Evolutionary conservation across 1,140 invertebrate species (phyloP).

Genomic region (Drosophila pachea): DNA sequence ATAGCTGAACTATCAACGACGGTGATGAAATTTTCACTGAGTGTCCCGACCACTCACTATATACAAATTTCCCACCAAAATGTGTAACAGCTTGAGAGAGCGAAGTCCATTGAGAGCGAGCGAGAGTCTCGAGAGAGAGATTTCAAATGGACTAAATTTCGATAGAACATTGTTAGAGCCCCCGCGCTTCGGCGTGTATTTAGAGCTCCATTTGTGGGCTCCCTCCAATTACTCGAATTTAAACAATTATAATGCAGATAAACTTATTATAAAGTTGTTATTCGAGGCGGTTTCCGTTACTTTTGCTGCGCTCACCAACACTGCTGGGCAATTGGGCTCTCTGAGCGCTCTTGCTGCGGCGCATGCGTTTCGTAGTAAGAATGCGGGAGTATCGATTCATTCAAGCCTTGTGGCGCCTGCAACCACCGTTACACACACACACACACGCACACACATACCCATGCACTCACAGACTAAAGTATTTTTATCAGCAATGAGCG

Average conservation of each 20-base stretch:
- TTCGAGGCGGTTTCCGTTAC: slow-evolving; percentile 35
- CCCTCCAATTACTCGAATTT: too few relatives aligned
- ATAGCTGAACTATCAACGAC: slow-evolving; percentile 71
- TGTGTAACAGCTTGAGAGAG: slow-evolving; percentile 44
- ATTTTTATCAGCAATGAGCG: slow-evolving; percentile 48
- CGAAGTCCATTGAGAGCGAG: slow-evolving; percentile 2
- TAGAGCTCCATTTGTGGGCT: too few relatives aligned
- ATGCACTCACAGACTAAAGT: background rate
- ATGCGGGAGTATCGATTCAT: slow-evolving; percentile 67
- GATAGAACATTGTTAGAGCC: too few relatives aligned
- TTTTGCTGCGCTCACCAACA: slow-evolving; percentile 37
- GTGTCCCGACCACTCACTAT: slow-evolving; percentile 45
- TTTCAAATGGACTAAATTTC: background rate
- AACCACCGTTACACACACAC: slow-evolving; percentile 37
- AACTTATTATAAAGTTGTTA: background rate
- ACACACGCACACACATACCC: slow-evolving; percentile 4
- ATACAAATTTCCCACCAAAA: slow-evolving; percentile 71
- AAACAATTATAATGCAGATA: too few relatives aligned
- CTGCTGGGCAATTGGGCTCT: slow-evolving; percentile 18
- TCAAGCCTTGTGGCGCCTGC: slow-evolving; percentile 48
- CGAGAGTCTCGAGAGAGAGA: slow-evolving; percentile 4
- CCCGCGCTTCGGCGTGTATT: too few relatives aligned
- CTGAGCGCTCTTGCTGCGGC: slow-evolving; percentile 8
- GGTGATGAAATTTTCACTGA: slow-evolving; percentile 79
- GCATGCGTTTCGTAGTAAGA: slow-evolving; percentile 49